Evolutionary conservation across 2,888 invertebrate species (phyloP), one percentile per base, ranked within the genome.

Genomic region (Synanthedon andrenaeformis): DNA sequence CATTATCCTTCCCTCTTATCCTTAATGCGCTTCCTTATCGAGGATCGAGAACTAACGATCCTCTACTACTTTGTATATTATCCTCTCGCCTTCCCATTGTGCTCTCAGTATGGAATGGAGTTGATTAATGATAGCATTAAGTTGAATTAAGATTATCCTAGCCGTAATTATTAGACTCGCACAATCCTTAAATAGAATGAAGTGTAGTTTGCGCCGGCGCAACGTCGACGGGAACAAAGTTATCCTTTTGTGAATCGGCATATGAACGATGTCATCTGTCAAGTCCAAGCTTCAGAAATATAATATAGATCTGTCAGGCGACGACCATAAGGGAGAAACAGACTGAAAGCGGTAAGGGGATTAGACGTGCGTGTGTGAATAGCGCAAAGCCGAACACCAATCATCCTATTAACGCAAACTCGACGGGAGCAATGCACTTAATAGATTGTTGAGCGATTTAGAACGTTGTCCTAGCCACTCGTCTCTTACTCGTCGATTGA

Each of bases 391-490:
- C 11, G 53, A 58, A 58, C 61, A 62, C 58, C 61, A 61, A 66
- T 68, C 67, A 68, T 66, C 67, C 67, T 65, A 68, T 67, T 68
- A 68, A 57, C 63, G 64, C 51, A 49, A 52, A 51, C 59, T 58
- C 58, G 61, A 53, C 53, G 52, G 63, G 61, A 58, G 59, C 62
- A 60, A 60, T 55, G 63, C 58, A 58, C 62, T 57, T 35, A 35
- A 35, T 35, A 35, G 35, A 35, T 35, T 35, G 35, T 10, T 8
- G 35, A 35, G 10, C 35, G 35, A 35, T 35, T 35, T 35, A 35
- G 35, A 35, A 35, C 35, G 35, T 35, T 35, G 35, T 35, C 35
- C 35, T 35, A 35, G 35, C 35, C 35, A 35, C 8, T 10, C 35
- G 35, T 35, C 35, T 35, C 35, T 10, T n/a, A n/a, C n/a, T n/a